Evolutionary conservation across 2,797 vertebrate genomes (phyloP).

Genomic region (Sebastolobus altivelis): DNA sequence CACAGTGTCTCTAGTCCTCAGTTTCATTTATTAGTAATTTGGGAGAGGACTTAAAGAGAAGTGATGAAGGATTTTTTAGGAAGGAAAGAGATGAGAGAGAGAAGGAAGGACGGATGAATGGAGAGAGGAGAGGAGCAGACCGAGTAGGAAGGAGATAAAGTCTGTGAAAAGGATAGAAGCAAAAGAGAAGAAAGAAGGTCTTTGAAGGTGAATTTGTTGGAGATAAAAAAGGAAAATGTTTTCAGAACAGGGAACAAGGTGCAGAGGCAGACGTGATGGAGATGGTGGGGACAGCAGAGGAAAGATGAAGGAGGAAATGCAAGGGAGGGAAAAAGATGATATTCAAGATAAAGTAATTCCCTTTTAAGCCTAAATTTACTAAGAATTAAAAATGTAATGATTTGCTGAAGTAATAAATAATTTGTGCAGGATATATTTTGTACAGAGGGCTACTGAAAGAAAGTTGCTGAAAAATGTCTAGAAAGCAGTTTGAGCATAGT

Average conservation of each 20-base stretch:
- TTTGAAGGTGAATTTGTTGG: constrained; percentile 27
- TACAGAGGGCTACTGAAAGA: neutral
- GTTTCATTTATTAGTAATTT: constrained; percentile 40
- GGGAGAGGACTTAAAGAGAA: constrained; percentile 29
- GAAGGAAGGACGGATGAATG: neutral
- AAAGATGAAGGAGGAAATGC: neutral
- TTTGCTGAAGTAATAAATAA: neutral
- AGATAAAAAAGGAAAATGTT: neutral
- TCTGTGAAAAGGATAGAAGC: neutral
- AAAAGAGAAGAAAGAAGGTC: constrained; percentile 1
- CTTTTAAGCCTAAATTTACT: neutral
- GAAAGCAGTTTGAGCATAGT: neutral
- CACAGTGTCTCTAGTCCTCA: constrained; percentile 42
- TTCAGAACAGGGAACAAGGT: neutral
- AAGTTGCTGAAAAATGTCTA: neutral
- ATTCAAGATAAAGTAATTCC: neutral
- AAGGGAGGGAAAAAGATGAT: no score
- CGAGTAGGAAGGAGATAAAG: neutral
- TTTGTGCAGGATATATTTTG: neutral
- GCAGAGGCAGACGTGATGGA: neutral
- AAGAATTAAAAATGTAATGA: neutral
- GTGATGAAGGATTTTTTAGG: constrained; percentile 23
- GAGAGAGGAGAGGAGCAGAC: neutral
- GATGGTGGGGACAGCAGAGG: neutral
- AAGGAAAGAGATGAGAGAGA: constrained; percentile 14